Conservation (phyloP, 2,797 vertebrate genomes). For the Poliocrania exsul region DNA sequence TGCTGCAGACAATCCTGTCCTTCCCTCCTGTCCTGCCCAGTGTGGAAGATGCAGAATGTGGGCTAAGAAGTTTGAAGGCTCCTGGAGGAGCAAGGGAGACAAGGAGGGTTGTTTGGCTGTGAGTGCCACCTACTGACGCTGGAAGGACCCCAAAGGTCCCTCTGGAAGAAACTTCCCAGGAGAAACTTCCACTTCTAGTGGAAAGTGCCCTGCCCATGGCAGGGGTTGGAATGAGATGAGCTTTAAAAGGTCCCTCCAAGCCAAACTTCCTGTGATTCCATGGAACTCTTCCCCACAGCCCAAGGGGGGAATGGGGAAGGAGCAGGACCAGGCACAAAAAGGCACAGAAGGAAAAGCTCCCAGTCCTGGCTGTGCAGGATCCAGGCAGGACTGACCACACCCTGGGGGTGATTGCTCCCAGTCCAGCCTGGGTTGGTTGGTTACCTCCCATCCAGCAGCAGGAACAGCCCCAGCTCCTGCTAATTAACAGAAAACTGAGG, state of each 20-base stretch:
- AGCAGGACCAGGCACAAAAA: background rate
- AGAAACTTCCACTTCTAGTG: background rate
- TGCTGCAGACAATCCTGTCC: background rate
- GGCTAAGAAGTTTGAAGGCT: background rate
- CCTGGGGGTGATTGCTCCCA: background rate
- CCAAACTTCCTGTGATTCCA: background rate
- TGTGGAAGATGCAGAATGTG: fast-evolving
- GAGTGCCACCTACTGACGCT: conserved; percentile 62
- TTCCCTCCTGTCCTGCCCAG: background rate
- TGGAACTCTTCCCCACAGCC: background rate
- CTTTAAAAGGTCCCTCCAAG: background rate
- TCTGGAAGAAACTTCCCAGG: background rate
- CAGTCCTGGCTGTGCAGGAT: background rate
- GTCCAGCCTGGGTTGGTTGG: background rate
- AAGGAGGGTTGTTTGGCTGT: background rate
- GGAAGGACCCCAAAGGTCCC: background rate
- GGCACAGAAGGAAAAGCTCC: background rate
- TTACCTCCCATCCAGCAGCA: background rate
- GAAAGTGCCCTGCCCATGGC: background rate
- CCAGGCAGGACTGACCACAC: conserved; percentile 18
- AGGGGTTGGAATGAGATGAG: background rate
- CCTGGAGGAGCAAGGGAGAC: background rate
- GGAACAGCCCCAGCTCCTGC: background rate
- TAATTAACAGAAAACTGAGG: background rate
- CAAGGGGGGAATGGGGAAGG: background rate